Conservation (phyloP, 2,113 vertebrate species). For the Marmota flaviventris region DNA sequence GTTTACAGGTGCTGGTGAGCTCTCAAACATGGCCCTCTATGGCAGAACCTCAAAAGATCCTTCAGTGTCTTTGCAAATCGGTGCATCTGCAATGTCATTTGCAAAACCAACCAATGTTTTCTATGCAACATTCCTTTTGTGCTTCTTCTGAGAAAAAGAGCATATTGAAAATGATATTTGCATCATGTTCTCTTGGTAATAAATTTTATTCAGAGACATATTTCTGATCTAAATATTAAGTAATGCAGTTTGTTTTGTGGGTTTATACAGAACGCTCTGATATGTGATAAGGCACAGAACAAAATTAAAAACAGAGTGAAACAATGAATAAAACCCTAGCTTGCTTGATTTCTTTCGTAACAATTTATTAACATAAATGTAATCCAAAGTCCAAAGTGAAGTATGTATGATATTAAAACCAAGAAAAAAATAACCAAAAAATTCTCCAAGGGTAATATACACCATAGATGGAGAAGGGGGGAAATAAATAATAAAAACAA, state of each 20-base stretch:
- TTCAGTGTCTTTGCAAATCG: rapidly evolving
- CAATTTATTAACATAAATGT: neutral
- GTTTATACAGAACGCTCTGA: neutral
- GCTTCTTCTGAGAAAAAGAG: neutral
- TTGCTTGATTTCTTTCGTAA: neutral
- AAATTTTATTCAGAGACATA: neutral
- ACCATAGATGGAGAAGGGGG: neutral
- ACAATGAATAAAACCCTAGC: neutral
- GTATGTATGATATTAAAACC: neutral
- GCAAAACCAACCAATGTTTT: too few relatives aligned
- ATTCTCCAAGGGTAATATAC: neutral
- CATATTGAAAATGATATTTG: neutral
- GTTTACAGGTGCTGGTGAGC: rapidly evolving
- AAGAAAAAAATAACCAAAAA: neutral
- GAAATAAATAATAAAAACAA: neutral
- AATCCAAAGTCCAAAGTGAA: neutral
- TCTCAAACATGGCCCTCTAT: rapidly evolving
- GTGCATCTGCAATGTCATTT: rapidly evolving
- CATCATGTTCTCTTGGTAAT: neutral
- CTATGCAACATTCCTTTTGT: rapidly evolving
- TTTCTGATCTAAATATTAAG: neutral
- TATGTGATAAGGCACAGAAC: neutral
- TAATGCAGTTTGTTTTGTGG: neutral
- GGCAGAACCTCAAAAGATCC: rapidly evolving
- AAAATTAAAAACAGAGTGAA: neutral